Evolutionary conservation across 2,888 invertebrate species (phyloP).

Genomic region (Ornithoptera alexandrae): DNA sequence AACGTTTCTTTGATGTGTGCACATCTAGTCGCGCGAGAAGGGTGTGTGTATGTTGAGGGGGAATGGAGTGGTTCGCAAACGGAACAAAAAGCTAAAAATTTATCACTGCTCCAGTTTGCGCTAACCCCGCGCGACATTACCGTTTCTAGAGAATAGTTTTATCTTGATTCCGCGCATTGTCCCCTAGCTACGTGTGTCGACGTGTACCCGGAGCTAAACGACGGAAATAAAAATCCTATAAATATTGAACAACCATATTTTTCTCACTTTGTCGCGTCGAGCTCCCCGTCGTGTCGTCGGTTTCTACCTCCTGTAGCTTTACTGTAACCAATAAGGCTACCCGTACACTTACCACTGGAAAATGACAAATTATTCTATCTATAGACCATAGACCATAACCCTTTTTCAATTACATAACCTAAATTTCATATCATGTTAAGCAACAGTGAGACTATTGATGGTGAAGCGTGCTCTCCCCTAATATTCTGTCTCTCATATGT

Average conservation of each 20-base stretch:
- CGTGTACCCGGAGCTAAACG: slow-evolving; percentile 71
- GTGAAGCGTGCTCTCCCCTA: too few relatives aligned
- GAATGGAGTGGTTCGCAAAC: too few relatives aligned
- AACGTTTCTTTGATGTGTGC: too few relatives aligned
- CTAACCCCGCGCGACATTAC: slow-evolving; percentile 11
- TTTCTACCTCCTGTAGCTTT: slow-evolving; percentile 35
- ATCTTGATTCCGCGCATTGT: slow-evolving; percentile 39
- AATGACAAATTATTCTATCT: not conserved
- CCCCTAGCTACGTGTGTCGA: slow-evolving; percentile 51
- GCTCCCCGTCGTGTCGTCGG: slow-evolving; percentile 54
- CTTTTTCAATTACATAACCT: too few relatives aligned
- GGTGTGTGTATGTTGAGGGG: too few relatives aligned
- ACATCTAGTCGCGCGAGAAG: too few relatives aligned
- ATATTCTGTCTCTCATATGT: too few relatives aligned
- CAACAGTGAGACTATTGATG: too few relatives aligned
- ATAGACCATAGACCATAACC: too few relatives aligned
- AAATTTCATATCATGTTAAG: too few relatives aligned
- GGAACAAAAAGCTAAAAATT: too few relatives aligned
- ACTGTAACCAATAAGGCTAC: slow-evolving; percentile 31
- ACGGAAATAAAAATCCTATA: slow-evolving; percentile 77
- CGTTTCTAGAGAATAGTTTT: slow-evolving; percentile 27
- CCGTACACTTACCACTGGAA: slow-evolving; percentile 28
- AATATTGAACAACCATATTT: slow-evolving; percentile 78
- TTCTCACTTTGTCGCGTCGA: slow-evolving; percentile 75
- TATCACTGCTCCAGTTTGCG: too few relatives aligned